A percentile compares a stretch with the other conserved stretches of the same genome.
Evolutionary conservation across 2,113 vertebrate species (phyloP).

Genomic region (Kobus ellipsiprymnus): DNA sequence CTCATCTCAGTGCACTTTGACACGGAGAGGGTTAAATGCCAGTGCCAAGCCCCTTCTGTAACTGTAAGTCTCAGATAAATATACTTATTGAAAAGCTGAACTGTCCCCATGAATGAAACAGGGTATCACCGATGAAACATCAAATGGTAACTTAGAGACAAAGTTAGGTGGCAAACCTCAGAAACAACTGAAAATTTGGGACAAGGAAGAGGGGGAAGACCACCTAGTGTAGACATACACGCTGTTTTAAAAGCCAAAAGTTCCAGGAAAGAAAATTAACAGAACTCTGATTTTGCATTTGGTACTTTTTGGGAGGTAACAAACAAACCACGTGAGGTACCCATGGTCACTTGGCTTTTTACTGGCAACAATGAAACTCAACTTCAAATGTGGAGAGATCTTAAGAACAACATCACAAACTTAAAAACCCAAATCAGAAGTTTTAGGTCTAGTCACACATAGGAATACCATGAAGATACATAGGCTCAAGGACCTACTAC

Average conservation of each 20-base stretch:
- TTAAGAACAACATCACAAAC: not conserved
- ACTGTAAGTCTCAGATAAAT: not conserved
- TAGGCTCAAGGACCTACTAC: not conserved
- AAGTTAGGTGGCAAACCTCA: not conserved
- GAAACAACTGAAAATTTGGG: not conserved
- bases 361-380: not conserved
- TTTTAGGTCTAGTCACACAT: not conserved
- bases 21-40: not conserved
- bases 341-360: not conserved
- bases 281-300: not conserved
- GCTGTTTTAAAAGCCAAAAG: not conserved
- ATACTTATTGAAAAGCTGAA: not conserved
- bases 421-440: conserved; percentile 20
- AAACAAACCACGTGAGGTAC: conserved; percentile 13
- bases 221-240: not conserved
- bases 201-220: rapidly evolving
- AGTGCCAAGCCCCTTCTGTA: not conserved
- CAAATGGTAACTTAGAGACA: not conserved
- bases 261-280: not conserved
- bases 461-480: not conserved
- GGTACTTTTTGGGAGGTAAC: not conserved
- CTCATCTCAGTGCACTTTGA: not conserved
- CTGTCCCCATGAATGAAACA: not conserved
- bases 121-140: not conserved
- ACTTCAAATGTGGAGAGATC: not conserved